These are phyloP conservation scores for Antigone vipio DNA, from an alignment of 2,113 vertebrate genomes.

Conservation along the genomic window DNA sequence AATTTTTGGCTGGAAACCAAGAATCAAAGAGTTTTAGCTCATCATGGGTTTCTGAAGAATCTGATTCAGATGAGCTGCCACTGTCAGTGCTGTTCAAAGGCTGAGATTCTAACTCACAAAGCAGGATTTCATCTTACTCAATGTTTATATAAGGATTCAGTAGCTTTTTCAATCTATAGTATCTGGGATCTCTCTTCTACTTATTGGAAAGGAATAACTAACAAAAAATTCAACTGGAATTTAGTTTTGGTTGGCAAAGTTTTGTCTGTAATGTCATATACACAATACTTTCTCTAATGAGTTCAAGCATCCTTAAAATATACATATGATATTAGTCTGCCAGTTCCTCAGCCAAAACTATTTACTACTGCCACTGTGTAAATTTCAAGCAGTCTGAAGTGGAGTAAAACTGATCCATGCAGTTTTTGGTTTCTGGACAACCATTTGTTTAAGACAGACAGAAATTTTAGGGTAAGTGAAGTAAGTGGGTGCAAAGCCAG, in stretches of 20 bases:
- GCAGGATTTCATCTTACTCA: neutral
- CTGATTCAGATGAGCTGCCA: neutral
- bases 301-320: neutral
- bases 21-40: neutral
- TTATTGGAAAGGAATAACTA: neutral
- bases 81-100: neutral
- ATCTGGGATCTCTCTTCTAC: neutral
- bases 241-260: neutral
- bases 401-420: neutral
- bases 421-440: neutral
- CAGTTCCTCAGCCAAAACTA: neutral
- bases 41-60: neutral
- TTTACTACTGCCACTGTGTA: neutral
- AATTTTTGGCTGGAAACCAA: neutral
- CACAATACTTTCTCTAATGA: neutral
- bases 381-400: neutral
- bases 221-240: neutral
- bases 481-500: neutral
- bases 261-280: neutral
- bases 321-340: neutral
- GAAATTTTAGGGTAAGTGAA: neutral
- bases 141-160: neutral
- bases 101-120: neutral
- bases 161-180: neutral
- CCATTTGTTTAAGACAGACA: neutral